Percentiles rank a stretch among this genome's conserved stretches.
These are phyloP conservation scores for Lordiphosa clarofinis DNA, from an alignment of 1,140 invertebrate genomes.

Conservation along the genomic window DNA sequence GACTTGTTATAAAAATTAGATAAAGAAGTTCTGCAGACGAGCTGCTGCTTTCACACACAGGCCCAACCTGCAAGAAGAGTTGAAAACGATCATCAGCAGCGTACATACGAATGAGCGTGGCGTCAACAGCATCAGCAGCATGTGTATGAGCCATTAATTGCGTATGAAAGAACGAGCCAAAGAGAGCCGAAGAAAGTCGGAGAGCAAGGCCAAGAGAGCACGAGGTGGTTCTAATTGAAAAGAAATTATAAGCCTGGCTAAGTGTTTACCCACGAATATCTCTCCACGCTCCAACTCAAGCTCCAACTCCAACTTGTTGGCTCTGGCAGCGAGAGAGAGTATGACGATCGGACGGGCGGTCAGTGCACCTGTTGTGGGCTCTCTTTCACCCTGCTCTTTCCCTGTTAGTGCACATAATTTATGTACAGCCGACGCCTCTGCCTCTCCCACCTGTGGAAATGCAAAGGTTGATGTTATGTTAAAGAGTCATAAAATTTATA, in stretches of 20 bases:
- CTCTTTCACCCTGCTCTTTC: constrained; percentile 11
- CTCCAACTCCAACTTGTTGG: constrained; percentile 54
- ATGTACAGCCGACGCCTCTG: constrained; percentile 11
- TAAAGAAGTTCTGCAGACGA: constrained; percentile 63
- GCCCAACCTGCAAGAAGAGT: constrained; percentile 27
- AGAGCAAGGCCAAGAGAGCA: constrained; percentile 13
- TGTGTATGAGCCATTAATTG: constrained; percentile 15
- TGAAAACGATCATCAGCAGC: constrained; percentile 24
- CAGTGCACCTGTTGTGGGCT: constrained; percentile 6
- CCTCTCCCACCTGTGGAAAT: constrained; percentile 16
- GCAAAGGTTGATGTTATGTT: constrained; percentile 35
- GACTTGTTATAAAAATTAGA: constrained; percentile 72
- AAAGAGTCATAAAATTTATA: constrained; percentile 35
- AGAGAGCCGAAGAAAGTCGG: constrained; percentile 41
- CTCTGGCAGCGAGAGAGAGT: background rate
- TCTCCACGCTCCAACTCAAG: constrained; percentile 36
- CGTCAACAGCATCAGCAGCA: constrained; percentile 19
- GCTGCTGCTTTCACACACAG: constrained; percentile 16
- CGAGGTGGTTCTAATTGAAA: constrained; percentile 33
- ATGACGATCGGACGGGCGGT: background rate
- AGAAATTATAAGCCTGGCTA: constrained; percentile 53
- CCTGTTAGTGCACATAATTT: constrained; percentile 9
- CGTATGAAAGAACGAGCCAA: constrained; percentile 11
- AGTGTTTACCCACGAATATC: constrained; percentile 48
- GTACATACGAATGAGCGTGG: constrained; percentile 7